phyloP scores from a whole-genome alignment of 2,797 vertebrate species.

The Antennarius maculatus region DNA sequence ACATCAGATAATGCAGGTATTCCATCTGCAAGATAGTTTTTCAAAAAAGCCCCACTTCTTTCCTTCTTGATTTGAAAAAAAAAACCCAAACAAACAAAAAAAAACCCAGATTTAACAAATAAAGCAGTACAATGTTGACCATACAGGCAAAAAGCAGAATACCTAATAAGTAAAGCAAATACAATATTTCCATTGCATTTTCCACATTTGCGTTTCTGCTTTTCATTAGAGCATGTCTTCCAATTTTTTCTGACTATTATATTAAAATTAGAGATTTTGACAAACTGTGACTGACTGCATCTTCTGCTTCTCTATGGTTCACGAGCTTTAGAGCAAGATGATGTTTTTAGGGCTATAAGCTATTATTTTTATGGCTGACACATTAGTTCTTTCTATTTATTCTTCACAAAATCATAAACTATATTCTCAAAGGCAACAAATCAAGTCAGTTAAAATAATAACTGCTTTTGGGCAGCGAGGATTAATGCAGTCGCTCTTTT shows the following conservation, averaged over 20 bases:
- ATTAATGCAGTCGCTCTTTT: not conserved
- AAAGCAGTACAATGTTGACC: not conserved
- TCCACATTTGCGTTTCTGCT: not conserved
- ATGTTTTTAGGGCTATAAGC: not conserved
- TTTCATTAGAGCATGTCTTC: not conserved
- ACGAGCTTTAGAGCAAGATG: not conserved
- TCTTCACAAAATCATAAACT: not conserved
- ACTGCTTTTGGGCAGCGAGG: not conserved
- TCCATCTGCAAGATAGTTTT: too few species aligned
- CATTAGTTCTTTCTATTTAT: not conserved
- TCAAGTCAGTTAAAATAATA: not conserved
- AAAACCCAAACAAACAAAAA: too few species aligned
- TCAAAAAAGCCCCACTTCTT: too few species aligned
- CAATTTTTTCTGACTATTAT: not conserved
- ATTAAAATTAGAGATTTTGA: not conserved
- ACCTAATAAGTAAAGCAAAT: not conserved
- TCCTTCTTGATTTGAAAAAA: too few species aligned
- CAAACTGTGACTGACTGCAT: not conserved
- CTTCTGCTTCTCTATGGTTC: not conserved
- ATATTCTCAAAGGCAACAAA: slow-evolving; percentile 11
- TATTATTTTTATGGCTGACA: not conserved
- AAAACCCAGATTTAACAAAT: too few species aligned
- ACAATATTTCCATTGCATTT: not conserved
- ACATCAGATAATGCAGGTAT: too few species aligned
- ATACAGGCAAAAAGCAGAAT: not conserved